phyloP scores from a whole-genome alignment of 1,140 invertebrate genomes.

The Campoletis sonorensis region DNA sequence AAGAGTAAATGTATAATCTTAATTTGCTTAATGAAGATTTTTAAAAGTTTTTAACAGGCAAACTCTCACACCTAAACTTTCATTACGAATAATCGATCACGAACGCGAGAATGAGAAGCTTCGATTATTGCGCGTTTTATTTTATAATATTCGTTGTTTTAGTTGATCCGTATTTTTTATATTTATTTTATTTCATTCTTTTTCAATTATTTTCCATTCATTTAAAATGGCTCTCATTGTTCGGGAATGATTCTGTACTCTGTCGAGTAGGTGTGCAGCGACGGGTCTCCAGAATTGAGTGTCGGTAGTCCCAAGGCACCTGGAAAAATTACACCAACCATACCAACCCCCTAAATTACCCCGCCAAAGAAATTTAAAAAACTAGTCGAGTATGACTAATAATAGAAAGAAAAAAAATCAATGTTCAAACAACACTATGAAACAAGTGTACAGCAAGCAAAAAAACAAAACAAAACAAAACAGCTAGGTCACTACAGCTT shows the following conservation, averaged over 20 bases:
- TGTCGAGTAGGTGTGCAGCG: constrained; percentile 68
- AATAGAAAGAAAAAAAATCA: constrained; percentile 18
- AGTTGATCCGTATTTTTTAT: neutral
- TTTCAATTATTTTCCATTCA: constrained; percentile 28
- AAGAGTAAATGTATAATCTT: too few species aligned
- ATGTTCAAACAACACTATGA: neutral
- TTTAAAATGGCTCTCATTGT: constrained; percentile 62
- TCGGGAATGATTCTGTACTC: constrained; percentile 74
- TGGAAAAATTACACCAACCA: constrained; percentile 65
- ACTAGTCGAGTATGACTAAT: neutral
- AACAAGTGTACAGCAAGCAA: constrained; percentile 11
- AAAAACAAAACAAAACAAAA: neutral
- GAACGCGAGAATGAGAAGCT: neutral
- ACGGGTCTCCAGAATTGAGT: constrained; percentile 65
- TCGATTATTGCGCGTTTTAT: neutral
- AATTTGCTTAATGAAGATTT: too few species aligned
- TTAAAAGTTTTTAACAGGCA: neutral
- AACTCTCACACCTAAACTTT: too few species aligned
- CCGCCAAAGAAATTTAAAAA: constrained; percentile 35
- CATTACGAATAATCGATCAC: neutral
- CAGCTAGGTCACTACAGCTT: neutral
- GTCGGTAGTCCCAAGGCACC: constrained; percentile 71
- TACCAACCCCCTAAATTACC: constrained; percentile 66
- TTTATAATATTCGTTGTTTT: neutral
- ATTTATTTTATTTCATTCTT: constrained; percentile 28